These are phyloP conservation scores for Rhagium mordax DNA, from an alignment of 2,888 invertebrate species.

Conservation along the genomic window DNA sequence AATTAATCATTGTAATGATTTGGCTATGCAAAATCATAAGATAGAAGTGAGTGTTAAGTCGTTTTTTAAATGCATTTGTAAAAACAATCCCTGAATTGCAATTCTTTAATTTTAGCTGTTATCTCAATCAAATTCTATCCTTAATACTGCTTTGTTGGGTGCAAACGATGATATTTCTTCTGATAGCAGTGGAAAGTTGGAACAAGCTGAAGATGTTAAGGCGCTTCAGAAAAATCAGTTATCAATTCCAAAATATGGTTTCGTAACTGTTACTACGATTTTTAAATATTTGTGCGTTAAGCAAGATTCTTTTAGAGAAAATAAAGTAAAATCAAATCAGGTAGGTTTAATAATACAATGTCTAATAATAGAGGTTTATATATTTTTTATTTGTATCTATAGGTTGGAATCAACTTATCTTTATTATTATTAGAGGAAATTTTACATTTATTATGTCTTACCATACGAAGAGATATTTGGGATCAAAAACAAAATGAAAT, in stretches of 20 bases:
- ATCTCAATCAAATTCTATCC: constrained; percentile 24
- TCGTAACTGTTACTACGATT: constrained; percentile 66
- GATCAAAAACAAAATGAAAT: constrained; percentile 69
- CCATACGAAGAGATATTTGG: constrained; percentile 75
- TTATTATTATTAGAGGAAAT: constrained; percentile 71
- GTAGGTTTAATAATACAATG: constrained; percentile 24
- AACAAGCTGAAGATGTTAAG: constrained; percentile 47
- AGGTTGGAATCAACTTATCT: constrained; percentile 72
- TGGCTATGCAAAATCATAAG: constrained; percentile 70
- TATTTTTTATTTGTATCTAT: constrained; percentile 57
- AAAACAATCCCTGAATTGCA: background rate
- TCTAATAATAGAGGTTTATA: background rate
- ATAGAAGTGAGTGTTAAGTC: constrained; percentile 63
- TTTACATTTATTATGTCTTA: constrained; percentile 72
- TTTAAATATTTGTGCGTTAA: constrained; percentile 63
- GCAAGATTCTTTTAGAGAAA: constrained; percentile 55
- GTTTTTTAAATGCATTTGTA: background rate
- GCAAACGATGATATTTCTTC: constrained; percentile 32
- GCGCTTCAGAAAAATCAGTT: constrained; percentile 68
- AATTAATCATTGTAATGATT: constrained; percentile 71
- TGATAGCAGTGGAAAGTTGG: constrained; percentile 43
- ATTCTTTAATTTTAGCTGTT: constrained; percentile 38
- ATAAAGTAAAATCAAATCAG: constrained; percentile 54
- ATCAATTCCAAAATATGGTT: constrained; percentile 70
- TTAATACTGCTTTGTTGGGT: constrained; percentile 26